Base-by-base conservation (phyloP, 2,797 vertebrate species). In the Sebastes matsubarae region DNA sequence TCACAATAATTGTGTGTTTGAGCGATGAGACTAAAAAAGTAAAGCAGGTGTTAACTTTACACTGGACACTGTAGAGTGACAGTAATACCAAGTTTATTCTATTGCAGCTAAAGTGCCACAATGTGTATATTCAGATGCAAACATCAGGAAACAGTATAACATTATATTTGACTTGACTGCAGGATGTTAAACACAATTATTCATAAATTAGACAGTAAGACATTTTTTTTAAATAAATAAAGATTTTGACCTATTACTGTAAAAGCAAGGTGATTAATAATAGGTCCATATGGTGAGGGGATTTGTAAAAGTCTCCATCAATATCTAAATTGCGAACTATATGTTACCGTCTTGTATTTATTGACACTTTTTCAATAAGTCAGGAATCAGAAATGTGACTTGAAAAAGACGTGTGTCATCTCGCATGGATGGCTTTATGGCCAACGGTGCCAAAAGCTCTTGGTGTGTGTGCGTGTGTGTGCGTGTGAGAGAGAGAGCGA, bases 131-230 rank as follows among this genome's bases (percentile, higher is more conserved):
- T 75, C 11, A 75, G 11, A 64, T 30, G 30, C 34, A 65, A 76
- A 42, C 61, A 50, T 32, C 1, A 30, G 24, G 30, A 38, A 70
- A 61, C 11, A 50, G 27, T 20, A 7, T 38, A 13, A 34, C 32
- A 74, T 29, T 29, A 16, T 29, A 20, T 72, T 24, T 66, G 57
- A 59, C 25, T 42, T 36, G 20, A 71, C 18, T 42, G 18, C 10
- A 29, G 55, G 3, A 72, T 8, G 22, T 61, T 10, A 24, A 65
- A 2, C 67, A 64, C 67, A 68, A 20, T 36, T 46, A 32, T 75
- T 80, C 57, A 85, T 85, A 77, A 89, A 84, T 74, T 18, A 66
- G 16, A 57, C 18, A 29, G 38, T 80, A 70, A 89, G 65, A 68
- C 80, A 1, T 75, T 36, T 34, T 32, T 12, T 13, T 13, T 7